These are phyloP conservation scores for Clepsis dumicolana DNA, from an alignment of 2,888 invertebrate genomes.

Conservation along the genomic window DNA sequence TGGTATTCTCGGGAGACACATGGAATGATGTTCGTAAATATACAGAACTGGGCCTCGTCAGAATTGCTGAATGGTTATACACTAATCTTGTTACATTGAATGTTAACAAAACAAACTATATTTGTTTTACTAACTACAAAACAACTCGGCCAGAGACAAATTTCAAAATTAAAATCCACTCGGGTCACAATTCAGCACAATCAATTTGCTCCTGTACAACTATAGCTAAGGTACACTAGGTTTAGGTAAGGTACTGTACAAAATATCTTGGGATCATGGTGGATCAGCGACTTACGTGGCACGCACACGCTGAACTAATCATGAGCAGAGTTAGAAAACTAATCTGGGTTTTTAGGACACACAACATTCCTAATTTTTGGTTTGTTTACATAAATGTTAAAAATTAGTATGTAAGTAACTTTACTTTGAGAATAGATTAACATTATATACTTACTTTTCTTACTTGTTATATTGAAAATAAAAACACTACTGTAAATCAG, in stretches of 20 bases:
- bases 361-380: too few species aligned
- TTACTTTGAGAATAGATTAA: too few species aligned
- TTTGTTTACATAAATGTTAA: too few species aligned
- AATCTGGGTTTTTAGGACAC: not conserved
- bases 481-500: too few species aligned
- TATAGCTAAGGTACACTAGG: not conserved
- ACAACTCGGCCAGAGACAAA: not conserved
- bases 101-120: not conserved
- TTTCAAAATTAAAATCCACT: not conserved
- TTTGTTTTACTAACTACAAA: slow-evolving; percentile 1
- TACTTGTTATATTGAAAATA: too few species aligned
- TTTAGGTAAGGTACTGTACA: not conserved
- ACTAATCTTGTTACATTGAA: not conserved
- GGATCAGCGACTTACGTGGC: slow-evolving; percentile 1
- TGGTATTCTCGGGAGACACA: too few species aligned
- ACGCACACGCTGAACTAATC: not conserved
- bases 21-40: not conserved
- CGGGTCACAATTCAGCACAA: not conserved
- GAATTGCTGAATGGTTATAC: not conserved
- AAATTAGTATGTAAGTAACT: too few species aligned
- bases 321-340: slow-evolving; percentile 1
- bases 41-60: not conserved
- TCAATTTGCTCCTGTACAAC: not conserved
- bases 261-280: not conserved
- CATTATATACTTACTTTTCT: too few species aligned